Base-by-base conservation (phyloP, 1,140 invertebrate species). In the Coptotermes formosanus region DNA sequence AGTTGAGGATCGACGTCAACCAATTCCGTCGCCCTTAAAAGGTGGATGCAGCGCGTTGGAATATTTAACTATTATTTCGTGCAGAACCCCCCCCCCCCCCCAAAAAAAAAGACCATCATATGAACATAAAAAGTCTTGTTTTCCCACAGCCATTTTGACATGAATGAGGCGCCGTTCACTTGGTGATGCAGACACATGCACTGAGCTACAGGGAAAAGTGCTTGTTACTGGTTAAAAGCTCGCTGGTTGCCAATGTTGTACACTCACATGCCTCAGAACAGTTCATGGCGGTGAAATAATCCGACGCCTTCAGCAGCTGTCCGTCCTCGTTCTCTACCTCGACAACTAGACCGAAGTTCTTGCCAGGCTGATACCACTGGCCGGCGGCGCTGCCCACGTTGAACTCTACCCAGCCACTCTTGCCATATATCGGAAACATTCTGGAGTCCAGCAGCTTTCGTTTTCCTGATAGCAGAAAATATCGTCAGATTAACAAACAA, bases 321-420 rank as follows among this genome's bases (percentile, higher is more conserved):
- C 93, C 92, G 75, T 94, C 93, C 88, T 94, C 93, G 88, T 94
- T 93, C 88, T 94, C 94, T 16, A 94, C 93, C 88, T 93, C 91
- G 43, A 94, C 90, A 19, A 92, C 92, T 59, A 94, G 88, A 9
- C 94, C 93, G 87, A 94, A 92, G 88, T 94, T 94, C 85, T 89
- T 91, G 75, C 90, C 90, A 84, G 85, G 85, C 6, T 89, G 88
- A 44, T 88, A 88, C 91, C 91, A 91, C 14, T 88, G 85, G 43
- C 88, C 89, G 25, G 88, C 90, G 69, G 91, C 91, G 45, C 86
- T 82, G 30, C 88, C 88, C 64, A 91, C 89, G 86, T 91, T 89
- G 88, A 90, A 91, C 84, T 91, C 90, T 23, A 91, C 90, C 90
- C 90, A 91, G 2, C n/a, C 64, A 82, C 88, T 87, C 16, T 90